Conservation (phyloP, 1,140 invertebrate genomes). For the Hycleus phaleratus region DNA sequence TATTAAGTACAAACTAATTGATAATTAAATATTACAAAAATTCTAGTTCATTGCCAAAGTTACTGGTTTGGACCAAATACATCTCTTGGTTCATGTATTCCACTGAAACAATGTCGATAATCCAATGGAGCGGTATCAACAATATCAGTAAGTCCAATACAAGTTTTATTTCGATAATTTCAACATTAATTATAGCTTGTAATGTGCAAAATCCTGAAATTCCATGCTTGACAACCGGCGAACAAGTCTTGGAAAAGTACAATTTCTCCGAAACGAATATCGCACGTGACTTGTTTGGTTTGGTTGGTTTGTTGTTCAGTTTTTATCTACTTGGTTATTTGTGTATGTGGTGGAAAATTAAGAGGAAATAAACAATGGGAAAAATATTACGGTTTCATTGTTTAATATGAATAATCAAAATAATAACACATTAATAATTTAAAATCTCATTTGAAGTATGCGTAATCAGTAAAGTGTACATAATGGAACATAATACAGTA, state of each 20-base stretch:
- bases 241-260: conserved; percentile 62
- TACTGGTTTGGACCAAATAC: conserved; percentile 78
- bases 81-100: conserved; percentile 90
- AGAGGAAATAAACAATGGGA: conserved; percentile 44
- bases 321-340: conserved; percentile 65
- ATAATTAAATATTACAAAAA: conserved; percentile 44
- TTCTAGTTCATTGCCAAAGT: conserved; percentile 66
- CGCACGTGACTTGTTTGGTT: conserved; percentile 54
- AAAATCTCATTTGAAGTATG: too few species aligned
- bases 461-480: too few species aligned
- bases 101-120: conserved; percentile 77
- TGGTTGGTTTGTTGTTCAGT: conserved; percentile 54
- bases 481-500: too few species aligned
- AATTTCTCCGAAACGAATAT: conserved; percentile 62
- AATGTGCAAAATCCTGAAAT: conserved; percentile 45
- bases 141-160: conserved; percentile 62
- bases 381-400: too few species aligned
- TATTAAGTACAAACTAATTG: conserved; percentile 46
- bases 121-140: conserved; percentile 67
- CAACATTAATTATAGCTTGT: conserved; percentile 53
- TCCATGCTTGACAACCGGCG: conserved; percentile 63
- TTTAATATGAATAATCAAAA: too few species aligned
- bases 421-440: too few species aligned
- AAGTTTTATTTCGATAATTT: background rate
- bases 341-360: conserved; percentile 56